A percentile compares a stretch with the other conserved stretches of the same genome.
Evolutionary conservation across 2,113 vertebrate genomes (phyloP).

Genomic region (Labeo rohita): DNA sequence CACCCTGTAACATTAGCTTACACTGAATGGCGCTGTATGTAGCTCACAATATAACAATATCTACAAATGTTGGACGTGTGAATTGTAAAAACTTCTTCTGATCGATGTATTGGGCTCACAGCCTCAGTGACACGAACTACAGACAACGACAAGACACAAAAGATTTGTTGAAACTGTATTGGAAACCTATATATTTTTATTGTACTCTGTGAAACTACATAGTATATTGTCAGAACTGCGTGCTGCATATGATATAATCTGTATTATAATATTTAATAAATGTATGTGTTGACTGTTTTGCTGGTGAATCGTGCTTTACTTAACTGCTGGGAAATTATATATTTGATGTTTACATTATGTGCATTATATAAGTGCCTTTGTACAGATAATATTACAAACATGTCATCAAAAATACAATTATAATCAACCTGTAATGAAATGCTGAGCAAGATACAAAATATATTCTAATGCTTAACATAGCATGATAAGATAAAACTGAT

Average conservation of each 20-base stretch:
- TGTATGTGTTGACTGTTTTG: constrained; percentile 48
- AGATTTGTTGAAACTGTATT: constrained; percentile 37
- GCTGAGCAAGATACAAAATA: neutral
- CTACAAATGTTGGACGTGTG: constrained; percentile 62
- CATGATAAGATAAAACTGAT: neutral
- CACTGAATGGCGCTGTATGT: constrained; percentile 60
- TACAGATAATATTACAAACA: neutral
- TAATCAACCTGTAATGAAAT: neutral
- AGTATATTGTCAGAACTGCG: constrained; percentile 54
- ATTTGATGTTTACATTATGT: neutral
- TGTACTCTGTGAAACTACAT: constrained; percentile 54
- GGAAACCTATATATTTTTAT: constrained; percentile 63
- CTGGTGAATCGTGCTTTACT: neutral
- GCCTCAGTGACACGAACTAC: constrained; percentile 50
- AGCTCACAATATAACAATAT: constrained; percentile 66
- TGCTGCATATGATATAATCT: constrained; percentile 51
- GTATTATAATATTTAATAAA: constrained; percentile 61
- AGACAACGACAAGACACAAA: constrained; percentile 65
- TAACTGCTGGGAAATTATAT: neutral
- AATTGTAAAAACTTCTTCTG: constrained; percentile 22
- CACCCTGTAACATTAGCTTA: constrained; percentile 67
- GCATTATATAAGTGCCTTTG: neutral
- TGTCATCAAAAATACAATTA: neutral
- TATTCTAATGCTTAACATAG: neutral
- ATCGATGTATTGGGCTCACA: constrained; percentile 49